Evolutionary conservation across 1,140 invertebrate species (phyloP).

Genomic region (Ephestia elutella): DNA sequence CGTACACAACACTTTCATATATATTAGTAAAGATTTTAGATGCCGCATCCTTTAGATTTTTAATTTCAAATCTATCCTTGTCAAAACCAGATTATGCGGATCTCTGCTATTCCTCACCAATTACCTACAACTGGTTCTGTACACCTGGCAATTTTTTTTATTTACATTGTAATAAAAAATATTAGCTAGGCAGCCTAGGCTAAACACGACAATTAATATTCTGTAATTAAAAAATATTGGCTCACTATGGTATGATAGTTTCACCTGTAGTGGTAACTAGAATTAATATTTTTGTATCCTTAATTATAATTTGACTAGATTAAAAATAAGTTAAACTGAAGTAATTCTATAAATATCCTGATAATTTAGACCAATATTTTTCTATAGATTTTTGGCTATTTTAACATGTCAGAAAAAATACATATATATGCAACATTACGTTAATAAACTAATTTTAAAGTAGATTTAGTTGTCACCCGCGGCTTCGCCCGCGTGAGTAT

Average conservation of each 20-base stretch:
- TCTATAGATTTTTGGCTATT: no score
- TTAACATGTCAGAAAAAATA: no score
- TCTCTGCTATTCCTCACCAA: slow-evolving; percentile 34
- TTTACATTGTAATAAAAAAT: slow-evolving; percentile 34
- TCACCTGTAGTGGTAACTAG: neutral
- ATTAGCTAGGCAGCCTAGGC: slow-evolving; percentile 27
- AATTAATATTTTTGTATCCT: neutral
- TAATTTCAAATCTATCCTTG: slow-evolving; percentile 17
- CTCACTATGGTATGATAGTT: neutral
- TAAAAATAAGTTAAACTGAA: no score
- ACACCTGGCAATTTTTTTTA: slow-evolving; percentile 34
- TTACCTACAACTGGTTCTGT: slow-evolving; percentile 22
- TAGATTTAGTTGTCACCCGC: no score
- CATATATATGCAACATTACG: no score
- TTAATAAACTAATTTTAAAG: no score
- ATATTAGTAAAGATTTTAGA: neutral
- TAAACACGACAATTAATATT: slow-evolving; percentile 8
- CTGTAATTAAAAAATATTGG: slow-evolving; percentile 1
- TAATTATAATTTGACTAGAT: neutral
- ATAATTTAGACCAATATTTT: no score
- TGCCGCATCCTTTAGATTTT: slow-evolving; percentile 11
- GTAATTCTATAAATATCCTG: no score
- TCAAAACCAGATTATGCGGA: slow-evolving; percentile 39
- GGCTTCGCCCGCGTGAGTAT: no score
- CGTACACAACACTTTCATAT: no score